Evolutionary conservation across 2,888 invertebrate species (phyloP), one percentile per base, ranked within the genome.

Genomic region (Myathropa florea): DNA sequence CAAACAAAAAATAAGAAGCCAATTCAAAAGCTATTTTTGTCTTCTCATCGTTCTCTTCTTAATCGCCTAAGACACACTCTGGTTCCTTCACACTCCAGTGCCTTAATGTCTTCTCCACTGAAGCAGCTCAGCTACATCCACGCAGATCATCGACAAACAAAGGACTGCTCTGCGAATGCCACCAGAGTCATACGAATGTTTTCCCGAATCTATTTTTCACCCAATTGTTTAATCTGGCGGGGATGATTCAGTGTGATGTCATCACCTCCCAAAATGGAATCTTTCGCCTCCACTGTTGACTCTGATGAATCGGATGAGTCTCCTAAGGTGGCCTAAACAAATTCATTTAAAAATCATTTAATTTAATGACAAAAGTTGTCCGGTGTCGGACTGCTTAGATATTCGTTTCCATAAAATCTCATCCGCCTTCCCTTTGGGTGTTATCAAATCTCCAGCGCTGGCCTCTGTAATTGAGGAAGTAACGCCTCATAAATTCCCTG

Each of bases 401-500:
- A 59, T 24, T 59, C 59, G 4, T 18, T n/a, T n/a, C 39, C 14
- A 59, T 59, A 26, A 28, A 60, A 60, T 28, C 24, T 59, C 59
- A 23, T 26, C 33, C 33, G 33, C 12, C 33, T 2, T 33, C 24
- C 59, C 23, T n/a, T 39, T 24, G 26, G 28, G 60, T 7, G 7
- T 14, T 4, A 9, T 28, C 60, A 2, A 26, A 26, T 26, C 60
- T n/a, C 26, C 28, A 60, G 26, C 18, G 26, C 28, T n/a, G n/a
- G 18, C 7, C 26, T 28, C 6, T 14, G 7, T n/a, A 26, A 46
- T 67, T 23, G 28, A 26, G 14, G 53, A 67, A 14, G 67, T 67
- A 26, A 67, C 46, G 67, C 67, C 46, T 67, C 53, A 67, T 67
- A 67, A 67, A 53, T 14, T 67, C 67, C 9, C 28, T n/a, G 26